These are phyloP conservation scores for Mylabris sibirica DNA, from an alignment of 2,888 invertebrate genomes.

Conservation along the genomic window DNA sequence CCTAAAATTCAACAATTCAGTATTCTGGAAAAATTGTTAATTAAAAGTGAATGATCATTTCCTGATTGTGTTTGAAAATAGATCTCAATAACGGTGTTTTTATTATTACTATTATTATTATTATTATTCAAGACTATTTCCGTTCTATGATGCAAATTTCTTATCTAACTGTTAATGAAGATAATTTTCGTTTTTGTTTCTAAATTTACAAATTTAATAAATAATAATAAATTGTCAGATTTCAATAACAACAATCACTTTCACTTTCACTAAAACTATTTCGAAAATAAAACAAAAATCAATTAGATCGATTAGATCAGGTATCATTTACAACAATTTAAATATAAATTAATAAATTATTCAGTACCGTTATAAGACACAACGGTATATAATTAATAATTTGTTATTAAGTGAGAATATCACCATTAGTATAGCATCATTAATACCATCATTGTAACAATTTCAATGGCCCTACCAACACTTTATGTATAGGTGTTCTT, in stretches of 20 bases:
- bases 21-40: background rate
- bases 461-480: background rate
- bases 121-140: background rate
- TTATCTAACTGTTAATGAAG: background rate
- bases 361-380: background rate
- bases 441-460: background rate
- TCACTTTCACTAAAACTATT: background rate
- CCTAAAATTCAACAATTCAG: too few species aligned
- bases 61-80: background rate
- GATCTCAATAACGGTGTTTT: background rate
- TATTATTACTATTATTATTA: too few species aligned
- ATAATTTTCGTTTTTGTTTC: background rate
- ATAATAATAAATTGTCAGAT: background rate
- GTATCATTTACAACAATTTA: too few species aligned
- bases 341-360: background rate
- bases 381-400: too few species aligned
- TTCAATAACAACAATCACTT: conserved; percentile 2
- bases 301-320: background rate
- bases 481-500: background rate
- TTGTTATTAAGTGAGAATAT: background rate
- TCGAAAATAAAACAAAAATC: background rate
- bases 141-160: background rate
- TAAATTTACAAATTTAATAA: background rate
- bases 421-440: too few species aligned
- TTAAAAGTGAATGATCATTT: background rate